A percentile compares a stretch with the other conserved stretches of the same genome.
phyloP scores from a whole-genome alignment of 2,888 invertebrate genomes.

The Parnassius smintheus region DNA sequence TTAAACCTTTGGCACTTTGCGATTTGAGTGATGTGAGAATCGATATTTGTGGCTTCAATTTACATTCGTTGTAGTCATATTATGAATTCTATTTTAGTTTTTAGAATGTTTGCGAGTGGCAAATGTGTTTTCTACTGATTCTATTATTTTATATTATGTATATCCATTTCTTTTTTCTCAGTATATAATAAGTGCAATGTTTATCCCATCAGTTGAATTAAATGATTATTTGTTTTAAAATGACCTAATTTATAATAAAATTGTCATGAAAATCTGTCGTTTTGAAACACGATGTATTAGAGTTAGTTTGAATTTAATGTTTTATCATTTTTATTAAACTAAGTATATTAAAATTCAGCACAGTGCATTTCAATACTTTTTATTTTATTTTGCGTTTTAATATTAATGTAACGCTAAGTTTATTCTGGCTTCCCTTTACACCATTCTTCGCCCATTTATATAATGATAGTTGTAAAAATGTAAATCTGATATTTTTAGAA shows the following conservation, averaged over 20 bases:
- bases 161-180: slow-evolving; percentile 10
- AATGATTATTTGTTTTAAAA: slow-evolving; percentile 7
- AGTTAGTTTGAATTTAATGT: slow-evolving; percentile 13
- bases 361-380: slow-evolving; percentile 7
- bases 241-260: not conserved
- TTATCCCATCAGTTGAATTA: not conserved
- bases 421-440: slow-evolving; percentile 20
- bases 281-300: slow-evolving; percentile 19
- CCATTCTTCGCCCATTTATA: slow-evolving; percentile 25
- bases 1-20: slow-evolving; percentile 21
- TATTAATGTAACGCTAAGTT: slow-evolving; percentile 18
- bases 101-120: slow-evolving; percentile 6
- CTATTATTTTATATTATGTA: slow-evolving; percentile 1
- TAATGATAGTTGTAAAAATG: slow-evolving; percentile 68
- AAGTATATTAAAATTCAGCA: slow-evolving; percentile 22
- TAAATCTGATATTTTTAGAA: slow-evolving; percentile 76
- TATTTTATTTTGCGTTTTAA: slow-evolving; percentile 11
- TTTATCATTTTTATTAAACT: slow-evolving; percentile 18
- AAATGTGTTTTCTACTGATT: slow-evolving; percentile 1
- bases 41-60: slow-evolving; percentile 3
- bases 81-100: slow-evolving; percentile 1
- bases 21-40: not conserved
- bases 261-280: not conserved
- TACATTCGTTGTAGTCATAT: not conserved
- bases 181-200: slow-evolving; percentile 14